Evolutionary conservation across 2,888 invertebrate genomes (phyloP).

Genomic region (Rosalia funebris): DNA sequence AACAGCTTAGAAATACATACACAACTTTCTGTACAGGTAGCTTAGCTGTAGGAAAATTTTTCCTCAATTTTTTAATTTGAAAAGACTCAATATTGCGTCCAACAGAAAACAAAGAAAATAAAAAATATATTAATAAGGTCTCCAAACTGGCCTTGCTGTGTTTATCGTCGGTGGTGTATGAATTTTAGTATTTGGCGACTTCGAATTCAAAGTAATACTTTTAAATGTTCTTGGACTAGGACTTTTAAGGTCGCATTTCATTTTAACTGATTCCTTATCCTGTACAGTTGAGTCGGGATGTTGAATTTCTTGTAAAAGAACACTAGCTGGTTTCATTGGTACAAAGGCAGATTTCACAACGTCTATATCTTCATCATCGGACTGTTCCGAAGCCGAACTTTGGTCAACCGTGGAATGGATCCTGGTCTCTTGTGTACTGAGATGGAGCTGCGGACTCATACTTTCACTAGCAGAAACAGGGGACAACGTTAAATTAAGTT

Average conservation of each 20-base stretch:
- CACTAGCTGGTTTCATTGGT: constrained; percentile 72
- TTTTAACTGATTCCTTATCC: constrained; percentile 62
- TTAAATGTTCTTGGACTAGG: constrained; percentile 69
- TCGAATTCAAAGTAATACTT: constrained; percentile 55
- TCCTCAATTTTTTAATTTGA: too few relatives aligned
- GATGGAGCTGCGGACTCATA: constrained; percentile 63
- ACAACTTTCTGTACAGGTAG: too few relatives aligned
- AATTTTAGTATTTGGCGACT: constrained; percentile 68
- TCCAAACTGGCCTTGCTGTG: constrained; percentile 76
- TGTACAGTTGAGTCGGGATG: constrained; percentile 72
- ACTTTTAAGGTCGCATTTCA: constrained; percentile 70
- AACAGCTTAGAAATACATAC: too few relatives aligned
- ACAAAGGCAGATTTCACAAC: constrained; percentile 81
- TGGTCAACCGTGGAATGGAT: constrained; percentile 73
- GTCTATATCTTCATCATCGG: constrained; percentile 76
- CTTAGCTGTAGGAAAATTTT: too few relatives aligned
- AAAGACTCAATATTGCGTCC: constrained; percentile 44
- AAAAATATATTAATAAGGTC: constrained; percentile 70
- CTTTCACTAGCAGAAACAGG: constrained; percentile 70
- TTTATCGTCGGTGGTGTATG: constrained; percentile 61
- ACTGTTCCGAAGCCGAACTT: constrained; percentile 70
- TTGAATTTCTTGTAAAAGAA: constrained; percentile 66
- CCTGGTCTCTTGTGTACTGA: constrained; percentile 66
- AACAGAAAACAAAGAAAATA: constrained; percentile 32
- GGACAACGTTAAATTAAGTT: constrained; percentile 63